phyloP scores from a whole-genome alignment of 2,797 vertebrate genomes.

The Pithecia hirsuta region DNA sequence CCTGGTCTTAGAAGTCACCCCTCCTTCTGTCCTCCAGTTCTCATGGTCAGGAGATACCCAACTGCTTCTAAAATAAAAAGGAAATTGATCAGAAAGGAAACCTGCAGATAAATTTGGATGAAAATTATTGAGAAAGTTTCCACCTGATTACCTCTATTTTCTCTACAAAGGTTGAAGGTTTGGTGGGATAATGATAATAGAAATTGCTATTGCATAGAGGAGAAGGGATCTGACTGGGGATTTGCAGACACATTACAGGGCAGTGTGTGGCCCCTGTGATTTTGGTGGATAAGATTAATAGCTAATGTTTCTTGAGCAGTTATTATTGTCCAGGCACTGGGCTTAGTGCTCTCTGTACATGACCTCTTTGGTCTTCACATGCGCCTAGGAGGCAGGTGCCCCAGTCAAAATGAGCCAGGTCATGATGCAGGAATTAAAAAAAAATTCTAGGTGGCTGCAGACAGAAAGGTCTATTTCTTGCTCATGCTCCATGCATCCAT shows the following conservation, averaged over 20 bases:
- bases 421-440: background rate
- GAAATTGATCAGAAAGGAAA: background rate
- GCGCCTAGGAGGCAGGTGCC: background rate
- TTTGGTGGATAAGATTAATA: background rate
- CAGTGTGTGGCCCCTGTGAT: background rate
- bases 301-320: background rate
- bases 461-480: background rate
- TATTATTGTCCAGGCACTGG: background rate
- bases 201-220: background rate
- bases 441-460: background rate
- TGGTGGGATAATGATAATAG: background rate
- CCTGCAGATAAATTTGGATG: background rate
- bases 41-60: background rate
- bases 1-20: background rate
- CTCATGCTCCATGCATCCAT: background rate
- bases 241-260: background rate
- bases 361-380: background rate
- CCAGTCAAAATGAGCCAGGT: background rate
- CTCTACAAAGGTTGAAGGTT: background rate
- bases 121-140: background rate
- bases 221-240: fast-evolving
- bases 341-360: background rate
- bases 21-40: background rate
- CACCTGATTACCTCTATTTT: background rate
- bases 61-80: background rate